phyloP scores from a whole-genome alignment of 2,113 vertebrate genomes.

The Trematomus loennbergii region DNA sequence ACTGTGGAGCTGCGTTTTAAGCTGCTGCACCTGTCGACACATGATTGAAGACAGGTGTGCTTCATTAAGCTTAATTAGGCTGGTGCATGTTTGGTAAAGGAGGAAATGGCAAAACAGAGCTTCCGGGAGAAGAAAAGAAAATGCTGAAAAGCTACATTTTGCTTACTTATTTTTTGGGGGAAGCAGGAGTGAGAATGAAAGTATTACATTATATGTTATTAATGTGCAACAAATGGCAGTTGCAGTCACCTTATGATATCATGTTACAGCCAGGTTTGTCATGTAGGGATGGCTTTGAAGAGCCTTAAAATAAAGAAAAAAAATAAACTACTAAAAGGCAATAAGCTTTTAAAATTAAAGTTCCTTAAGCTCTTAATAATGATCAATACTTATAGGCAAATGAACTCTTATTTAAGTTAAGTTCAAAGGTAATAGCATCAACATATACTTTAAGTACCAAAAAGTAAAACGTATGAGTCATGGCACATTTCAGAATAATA shows the following conservation, averaged over 20 bases:
- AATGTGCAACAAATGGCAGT: background rate
- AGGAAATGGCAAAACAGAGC: too few species aligned
- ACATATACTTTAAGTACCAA: too few species aligned
- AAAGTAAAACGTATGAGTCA: background rate
- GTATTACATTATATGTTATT: background rate
- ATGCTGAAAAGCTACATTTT: too few species aligned
- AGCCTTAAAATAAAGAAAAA: too few species aligned
- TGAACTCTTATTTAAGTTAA: too few species aligned
- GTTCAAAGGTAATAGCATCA: too few species aligned
- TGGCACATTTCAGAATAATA: background rate
- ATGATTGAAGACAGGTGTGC: slow-evolving; percentile 61
- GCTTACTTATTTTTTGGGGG: too few species aligned
- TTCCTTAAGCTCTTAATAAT: background rate
- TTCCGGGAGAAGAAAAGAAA: too few species aligned
- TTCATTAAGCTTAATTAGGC: slow-evolving; percentile 51
- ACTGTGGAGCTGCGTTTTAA: slow-evolving; percentile 36
- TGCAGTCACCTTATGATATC: slow-evolving; percentile 14
- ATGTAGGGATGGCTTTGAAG: too few species aligned
- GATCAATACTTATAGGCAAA: too few species aligned
- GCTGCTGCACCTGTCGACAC: background rate
- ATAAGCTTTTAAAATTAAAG: too few species aligned
- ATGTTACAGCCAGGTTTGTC: slow-evolving; percentile 35
- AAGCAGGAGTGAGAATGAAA: background rate
- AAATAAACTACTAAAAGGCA: background rate
- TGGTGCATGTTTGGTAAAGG: background rate